Percentiles rank a stretch among this genome's conserved stretches.
Conservation (phyloP, 2,113 vertebrate species). For the Paratilapia polleni region DNA sequence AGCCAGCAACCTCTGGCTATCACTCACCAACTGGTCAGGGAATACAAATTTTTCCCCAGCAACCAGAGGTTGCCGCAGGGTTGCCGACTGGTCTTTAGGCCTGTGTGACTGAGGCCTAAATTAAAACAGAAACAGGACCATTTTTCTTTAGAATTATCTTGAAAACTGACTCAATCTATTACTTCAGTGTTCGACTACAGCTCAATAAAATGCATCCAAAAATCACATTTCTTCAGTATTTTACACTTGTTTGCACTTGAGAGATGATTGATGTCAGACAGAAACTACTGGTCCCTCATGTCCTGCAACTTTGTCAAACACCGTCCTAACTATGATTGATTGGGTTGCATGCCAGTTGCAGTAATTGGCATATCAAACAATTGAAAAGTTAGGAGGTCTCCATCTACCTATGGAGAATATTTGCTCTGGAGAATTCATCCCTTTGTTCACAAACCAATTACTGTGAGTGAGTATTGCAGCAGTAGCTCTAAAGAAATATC, state of each 20-base stretch:
- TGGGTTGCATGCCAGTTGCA: slow-evolving; percentile 22
- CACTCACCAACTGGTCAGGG: neutral
- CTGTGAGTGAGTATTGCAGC: slow-evolving; percentile 15
- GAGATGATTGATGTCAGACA: slow-evolving; percentile 56
- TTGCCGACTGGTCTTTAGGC: neutral
- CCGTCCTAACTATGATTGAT: slow-evolving; percentile 59
- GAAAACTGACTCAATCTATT: slow-evolving; percentile 8
- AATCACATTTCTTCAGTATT: slow-evolving; percentile 9
- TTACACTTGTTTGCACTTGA: slow-evolving; percentile 29
- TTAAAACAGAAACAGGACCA: neutral
- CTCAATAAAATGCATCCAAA: neutral
- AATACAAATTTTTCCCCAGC: neutral
- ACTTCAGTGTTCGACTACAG: neutral
- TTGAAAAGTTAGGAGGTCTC: slow-evolving; percentile 24
- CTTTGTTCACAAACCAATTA: slow-evolving; percentile 67
- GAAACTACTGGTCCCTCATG: slow-evolving; percentile 40
- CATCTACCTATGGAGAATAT: slow-evolving; percentile 6
- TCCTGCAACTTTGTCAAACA: slow-evolving; percentile 54
- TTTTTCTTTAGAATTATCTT: neutral
- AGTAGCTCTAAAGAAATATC: slow-evolving; percentile 2
- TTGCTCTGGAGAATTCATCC: slow-evolving; percentile 44
- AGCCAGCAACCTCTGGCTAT: neutral
- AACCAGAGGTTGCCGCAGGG: neutral
- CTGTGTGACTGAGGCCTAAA: neutral
- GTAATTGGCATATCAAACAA: slow-evolving; percentile 64